These are phyloP conservation scores for Rana temporaria DNA, from an alignment of 2,113 vertebrate genomes.

Conservation along the genomic window DNA sequence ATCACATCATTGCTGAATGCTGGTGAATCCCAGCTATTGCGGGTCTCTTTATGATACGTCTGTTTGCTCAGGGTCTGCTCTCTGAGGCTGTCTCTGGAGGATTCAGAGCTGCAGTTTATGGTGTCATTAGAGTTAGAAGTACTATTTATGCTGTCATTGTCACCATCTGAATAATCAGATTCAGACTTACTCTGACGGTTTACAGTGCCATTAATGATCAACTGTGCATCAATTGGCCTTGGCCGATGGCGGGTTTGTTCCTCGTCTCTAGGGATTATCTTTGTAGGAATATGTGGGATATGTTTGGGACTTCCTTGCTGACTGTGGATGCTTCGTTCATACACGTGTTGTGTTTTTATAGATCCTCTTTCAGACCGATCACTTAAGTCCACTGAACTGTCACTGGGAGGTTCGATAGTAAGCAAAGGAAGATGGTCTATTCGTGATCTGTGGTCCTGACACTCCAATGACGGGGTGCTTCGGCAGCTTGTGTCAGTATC, in stretches of 20 bases:
- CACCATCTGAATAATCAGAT: slow-evolving; percentile 94
- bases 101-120: slow-evolving; percentile 97
- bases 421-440: slow-evolving; percentile 89
- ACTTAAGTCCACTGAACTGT: slow-evolving; percentile 92
- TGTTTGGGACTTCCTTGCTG: slow-evolving; percentile 91
- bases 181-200: slow-evolving; percentile 95
- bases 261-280: slow-evolving; percentile 84
- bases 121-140: slow-evolving; percentile 98
- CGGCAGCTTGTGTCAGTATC: slow-evolving; percentile 92
- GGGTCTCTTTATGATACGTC: slow-evolving; percentile 97
- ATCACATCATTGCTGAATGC: slow-evolving; percentile 97
- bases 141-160: slow-evolving; percentile 97
- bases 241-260: slow-evolving; percentile 78
- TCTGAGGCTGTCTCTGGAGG: slow-evolving; percentile 91
- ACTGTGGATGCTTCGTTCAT: slow-evolving; percentile 78
- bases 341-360: slow-evolving; percentile 83
- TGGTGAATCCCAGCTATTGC: slow-evolving; percentile 97
- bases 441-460: slow-evolving; percentile 85
- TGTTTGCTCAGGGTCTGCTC: slow-evolving; percentile 96
- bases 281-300: slow-evolving; percentile 78
- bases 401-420: slow-evolving; percentile 94
- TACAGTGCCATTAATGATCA: slow-evolving; percentile 90
- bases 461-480: slow-evolving; percentile 90
- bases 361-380: slow-evolving; percentile 92
- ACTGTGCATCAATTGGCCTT: slow-evolving; percentile 86